Evolutionary conservation across 2,113 vertebrate genomes (phyloP), one percentile per base, ranked within the genome.

Genomic region (Silurus meridionalis): DNA sequence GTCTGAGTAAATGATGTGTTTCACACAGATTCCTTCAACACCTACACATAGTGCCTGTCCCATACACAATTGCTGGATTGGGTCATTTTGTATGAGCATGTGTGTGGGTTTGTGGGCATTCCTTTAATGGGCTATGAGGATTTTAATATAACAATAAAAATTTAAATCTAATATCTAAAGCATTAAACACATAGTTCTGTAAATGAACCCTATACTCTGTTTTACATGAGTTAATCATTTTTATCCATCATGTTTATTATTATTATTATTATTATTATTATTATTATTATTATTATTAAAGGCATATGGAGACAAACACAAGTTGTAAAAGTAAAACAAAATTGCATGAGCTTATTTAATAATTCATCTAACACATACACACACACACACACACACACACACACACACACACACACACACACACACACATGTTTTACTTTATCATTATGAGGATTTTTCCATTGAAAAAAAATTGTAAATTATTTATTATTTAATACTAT

Each of bases 1-100:
- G 92, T 92, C 91, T 90, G 91, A 90, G 91, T 88, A 93, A 94
- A 92, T 94, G 92, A 91, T 92, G 92, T 92, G 91, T 91, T 90
- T 95, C 90, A 92, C 89, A 90, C 80, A 93, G 89, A 94, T 94
- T 94, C 92, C 84, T 90, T 69, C 84, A 87, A 80, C 83, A 89
- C 93, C 93, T 93, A 91, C 90, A 86, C 83, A 46, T 86, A 53
- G 60, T 60, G 46, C 8, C 57, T 86, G 87, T 88, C 67, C 86
- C 79, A 0, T 17, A 52, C 14, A 0, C 0, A 77, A 6, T 57
- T 64, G 66, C 48, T 37, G 72, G 75, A 78, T 84, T 78, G 52
- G 69, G 37, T 80, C 50, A 72, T 52, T 88, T 66, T 86, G 10
- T 61, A 19, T 85, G 50, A 63, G 75, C 52, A 63, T 63, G 80